Evolutionary conservation across 2,888 invertebrate species (phyloP).

Genomic region (Melinopterus prodromus): DNA sequence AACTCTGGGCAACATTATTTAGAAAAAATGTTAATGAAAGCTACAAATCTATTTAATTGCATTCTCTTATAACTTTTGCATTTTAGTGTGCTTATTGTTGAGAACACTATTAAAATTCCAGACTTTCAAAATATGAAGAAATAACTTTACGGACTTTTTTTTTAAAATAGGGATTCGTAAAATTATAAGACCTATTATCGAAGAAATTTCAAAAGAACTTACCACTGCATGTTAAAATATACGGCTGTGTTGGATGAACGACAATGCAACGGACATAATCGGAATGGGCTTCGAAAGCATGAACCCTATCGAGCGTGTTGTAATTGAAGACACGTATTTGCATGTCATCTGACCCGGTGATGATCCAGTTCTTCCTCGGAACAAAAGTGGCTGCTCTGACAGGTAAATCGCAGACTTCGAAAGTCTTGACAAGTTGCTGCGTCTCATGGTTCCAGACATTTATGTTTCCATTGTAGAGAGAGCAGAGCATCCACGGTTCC

Average conservation of each 20-base stretch:
- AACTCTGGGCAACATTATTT: too few species aligned
- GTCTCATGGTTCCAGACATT: conserved; percentile 99
- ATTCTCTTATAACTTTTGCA: too few species aligned
- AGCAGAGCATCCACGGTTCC: conserved; percentile 99
- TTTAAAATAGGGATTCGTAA: too few species aligned
- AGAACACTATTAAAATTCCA: too few species aligned
- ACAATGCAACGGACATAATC: conserved; percentile 97
- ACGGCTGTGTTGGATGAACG: conserved; percentile 97
- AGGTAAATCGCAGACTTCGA: conserved; percentile 95
- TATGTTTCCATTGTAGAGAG: conserved; percentile 98
- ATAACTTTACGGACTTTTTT: too few species aligned
- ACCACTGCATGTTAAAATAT: conserved; percentile 96
- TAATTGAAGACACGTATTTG: conserved; percentile 97
- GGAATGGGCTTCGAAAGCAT: conserved; percentile 97
- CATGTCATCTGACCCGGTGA: conserved; percentile 97
- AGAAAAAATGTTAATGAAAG: too few species aligned
- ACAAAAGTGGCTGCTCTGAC: conserved; percentile 97
- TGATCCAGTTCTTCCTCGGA: conserved; percentile 97
- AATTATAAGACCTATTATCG: too few species aligned
- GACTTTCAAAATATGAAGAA: too few species aligned
- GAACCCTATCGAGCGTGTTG: conserved; percentile 95
- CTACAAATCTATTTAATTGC: too few species aligned
- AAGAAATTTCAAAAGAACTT: conserved; percentile 54
- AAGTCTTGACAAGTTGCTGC: conserved; percentile 87
- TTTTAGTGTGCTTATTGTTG: too few species aligned